Evolutionary conservation across 2,888 invertebrate species (phyloP), one percentile per base, ranked within the genome.

Genomic region (Parnassius mnemosyne): DNA sequence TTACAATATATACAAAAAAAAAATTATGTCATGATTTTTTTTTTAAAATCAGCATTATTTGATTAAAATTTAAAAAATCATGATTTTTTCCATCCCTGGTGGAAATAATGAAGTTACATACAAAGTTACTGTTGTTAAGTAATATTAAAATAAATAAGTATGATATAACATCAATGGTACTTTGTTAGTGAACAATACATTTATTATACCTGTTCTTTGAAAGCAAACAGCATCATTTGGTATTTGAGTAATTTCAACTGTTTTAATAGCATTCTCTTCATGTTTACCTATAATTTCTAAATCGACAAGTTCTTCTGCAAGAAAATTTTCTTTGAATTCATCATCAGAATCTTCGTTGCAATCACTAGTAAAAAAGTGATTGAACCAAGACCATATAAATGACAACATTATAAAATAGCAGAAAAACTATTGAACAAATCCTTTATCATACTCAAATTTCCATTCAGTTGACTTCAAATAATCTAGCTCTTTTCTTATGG

Each of bases 401-500:
- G 92, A 88, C 63, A 92, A 69, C 93, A 93, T 93, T 67, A 67
- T 84, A 52, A 59, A 34, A 44, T 47, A 47, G 47, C 42, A 20
- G 59, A 25, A 53, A 49, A 57, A 57, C 75, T 84, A 89, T 75
- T 94, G 94, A 25, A 93, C 93, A 78, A 94, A 93, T 63, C 93
- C 94, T 81, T 94, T 95, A 67, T 96, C 95, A 71, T 94, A 92
- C 50, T 95, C 94, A 87, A 95, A 96, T 83, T 95, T 94, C 96
- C 96, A 96, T 76, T 96, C 95, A 0, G 96, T 96, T 60, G 94
- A 93, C 78, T 95, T 95, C n/a, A 96, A 85, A 77, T 94, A 94
- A 69, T 95, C 95, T 61, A 96, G 84, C 83, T 96, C 95, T 80
- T 95, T 96, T 64, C 96, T 90, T 49, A 96, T 81, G 47, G 92